phyloP scores from a whole-genome alignment of 1,140 invertebrate species.

The Drosophila takahashii region DNA sequence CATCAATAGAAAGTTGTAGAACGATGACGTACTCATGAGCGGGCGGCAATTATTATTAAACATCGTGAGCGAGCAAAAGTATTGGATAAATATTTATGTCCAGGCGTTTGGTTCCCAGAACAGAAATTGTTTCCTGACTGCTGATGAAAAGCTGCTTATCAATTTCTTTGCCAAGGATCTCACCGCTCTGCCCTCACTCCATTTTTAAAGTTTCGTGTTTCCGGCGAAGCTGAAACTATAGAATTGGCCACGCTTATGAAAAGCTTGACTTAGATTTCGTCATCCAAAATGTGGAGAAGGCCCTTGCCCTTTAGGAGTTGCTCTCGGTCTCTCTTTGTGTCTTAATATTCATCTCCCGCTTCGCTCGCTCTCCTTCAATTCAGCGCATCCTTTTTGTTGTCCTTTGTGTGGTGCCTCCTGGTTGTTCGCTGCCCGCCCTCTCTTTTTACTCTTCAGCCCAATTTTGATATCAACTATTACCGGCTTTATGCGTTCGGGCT shows the following conservation, averaged over 20 bases:
- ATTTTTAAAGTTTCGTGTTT: conserved; percentile 59
- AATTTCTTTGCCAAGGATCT: conserved; percentile 19
- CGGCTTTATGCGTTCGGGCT: not conserved
- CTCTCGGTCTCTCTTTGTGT: not conserved
- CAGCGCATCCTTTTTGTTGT: conserved; percentile 35
- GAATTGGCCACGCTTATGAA: conserved; percentile 49
- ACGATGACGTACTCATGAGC: conserved; percentile 46
- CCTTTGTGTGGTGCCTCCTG: conserved; percentile 5
- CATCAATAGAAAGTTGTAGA: conserved; percentile 63
- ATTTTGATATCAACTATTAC: not conserved
- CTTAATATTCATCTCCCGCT: not conserved
- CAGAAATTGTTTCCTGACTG: conserved; percentile 1
- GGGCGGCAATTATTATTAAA: not conserved
- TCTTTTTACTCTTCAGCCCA: not conserved
- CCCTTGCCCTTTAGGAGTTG: conserved; percentile 34
- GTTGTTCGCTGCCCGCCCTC: not conserved
- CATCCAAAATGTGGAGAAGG: conserved; percentile 43
- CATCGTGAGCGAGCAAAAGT: conserved; percentile 13
- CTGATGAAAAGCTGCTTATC: conserved; percentile 43
- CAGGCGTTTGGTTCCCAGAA: conserved; percentile 17
- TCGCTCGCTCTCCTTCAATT: conserved; percentile 9
- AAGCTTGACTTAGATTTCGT: conserved; percentile 48
- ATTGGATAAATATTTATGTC: conserved; percentile 18
- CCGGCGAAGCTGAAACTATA: conserved; percentile 12
- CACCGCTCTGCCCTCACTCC: conserved; percentile 2